Conservation (phyloP, 2,113 vertebrate genomes). For the Gracilinanus agilis region DNA sequence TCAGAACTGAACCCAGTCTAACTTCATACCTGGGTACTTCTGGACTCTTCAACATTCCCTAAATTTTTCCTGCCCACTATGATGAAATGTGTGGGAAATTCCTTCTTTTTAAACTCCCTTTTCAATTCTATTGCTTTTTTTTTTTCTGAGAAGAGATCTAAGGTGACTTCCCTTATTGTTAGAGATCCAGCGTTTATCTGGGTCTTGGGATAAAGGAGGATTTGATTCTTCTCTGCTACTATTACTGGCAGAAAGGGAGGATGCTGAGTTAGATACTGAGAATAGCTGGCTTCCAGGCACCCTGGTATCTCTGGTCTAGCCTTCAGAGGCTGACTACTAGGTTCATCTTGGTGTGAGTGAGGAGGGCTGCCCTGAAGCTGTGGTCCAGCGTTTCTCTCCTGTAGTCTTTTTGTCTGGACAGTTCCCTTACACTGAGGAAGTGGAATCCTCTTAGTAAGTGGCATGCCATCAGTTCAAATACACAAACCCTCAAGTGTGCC, state of each 20-base stretch:
- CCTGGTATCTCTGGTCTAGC: neutral
- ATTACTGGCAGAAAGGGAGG: conserved; percentile 40
- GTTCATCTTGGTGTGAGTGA: conserved; percentile 1
- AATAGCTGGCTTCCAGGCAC: neutral
- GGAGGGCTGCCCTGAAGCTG: conserved; percentile 24
- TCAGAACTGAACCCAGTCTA: neutral
- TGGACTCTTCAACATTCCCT: neutral
- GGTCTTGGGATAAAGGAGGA: conserved; percentile 9
- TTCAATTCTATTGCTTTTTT: conserved; percentile 15
- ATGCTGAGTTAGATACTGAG: conserved; percentile 63
- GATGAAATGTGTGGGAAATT: neutral
- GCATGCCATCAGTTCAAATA: conserved; percentile 67
- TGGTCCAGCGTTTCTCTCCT: conserved; percentile 6
- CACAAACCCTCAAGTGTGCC: conserved; percentile 38
- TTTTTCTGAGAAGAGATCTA: conserved; percentile 28
- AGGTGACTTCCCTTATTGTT: neutral
- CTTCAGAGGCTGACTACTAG: neutral
- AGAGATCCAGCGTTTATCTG: conserved; percentile 36
- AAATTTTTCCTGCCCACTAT: neutral
- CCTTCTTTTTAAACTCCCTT: neutral
- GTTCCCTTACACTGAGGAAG: conserved; percentile 38
- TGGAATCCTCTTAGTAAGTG: conserved; percentile 64
- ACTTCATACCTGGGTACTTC: neutral
- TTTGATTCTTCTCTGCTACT: conserved; percentile 32
- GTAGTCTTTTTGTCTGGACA: conserved; percentile 48